Conservation (phyloP, 2,797 vertebrate species). For the Syngnathus acus region DNA sequence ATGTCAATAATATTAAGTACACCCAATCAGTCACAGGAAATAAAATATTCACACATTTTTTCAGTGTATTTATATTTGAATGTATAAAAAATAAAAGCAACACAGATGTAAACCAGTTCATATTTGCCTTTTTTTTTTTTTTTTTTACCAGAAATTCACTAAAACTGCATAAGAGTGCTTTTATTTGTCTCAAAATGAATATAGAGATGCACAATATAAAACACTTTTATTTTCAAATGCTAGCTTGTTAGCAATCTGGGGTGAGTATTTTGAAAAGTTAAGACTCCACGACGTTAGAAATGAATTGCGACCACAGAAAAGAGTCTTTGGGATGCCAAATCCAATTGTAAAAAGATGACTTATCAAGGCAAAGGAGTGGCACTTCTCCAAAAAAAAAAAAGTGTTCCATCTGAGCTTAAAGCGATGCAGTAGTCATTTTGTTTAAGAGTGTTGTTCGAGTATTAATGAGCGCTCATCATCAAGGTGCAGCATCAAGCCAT, state of each 20-base stretch:
- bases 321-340: slow-evolving; percentile 4
- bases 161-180: background rate
- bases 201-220: background rate
- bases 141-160: background rate
- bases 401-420: slow-evolving; percentile 41
- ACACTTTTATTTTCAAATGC: background rate
- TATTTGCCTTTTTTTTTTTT: background rate
- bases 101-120: background rate
- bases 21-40: background rate
- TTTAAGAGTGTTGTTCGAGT: background rate
- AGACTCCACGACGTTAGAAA: background rate
- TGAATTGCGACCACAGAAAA: background rate
- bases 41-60: background rate
- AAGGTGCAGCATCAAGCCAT: slow-evolving; percentile 8
- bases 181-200: background rate
- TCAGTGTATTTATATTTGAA: background rate
- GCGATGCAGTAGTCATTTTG: slow-evolving; percentile 6
- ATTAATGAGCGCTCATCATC: slow-evolving; percentile 9
- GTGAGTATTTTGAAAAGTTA: background rate
- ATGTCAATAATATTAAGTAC: background rate
- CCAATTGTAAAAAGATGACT: background rate
- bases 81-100: background rate
- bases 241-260: background rate
- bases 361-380: slow-evolving; percentile 3
- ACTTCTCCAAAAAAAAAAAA: slow-evolving; percentile 9